Conservation (phyloP, 2,797 vertebrate species). For the Eremophila alpestris region DNA sequence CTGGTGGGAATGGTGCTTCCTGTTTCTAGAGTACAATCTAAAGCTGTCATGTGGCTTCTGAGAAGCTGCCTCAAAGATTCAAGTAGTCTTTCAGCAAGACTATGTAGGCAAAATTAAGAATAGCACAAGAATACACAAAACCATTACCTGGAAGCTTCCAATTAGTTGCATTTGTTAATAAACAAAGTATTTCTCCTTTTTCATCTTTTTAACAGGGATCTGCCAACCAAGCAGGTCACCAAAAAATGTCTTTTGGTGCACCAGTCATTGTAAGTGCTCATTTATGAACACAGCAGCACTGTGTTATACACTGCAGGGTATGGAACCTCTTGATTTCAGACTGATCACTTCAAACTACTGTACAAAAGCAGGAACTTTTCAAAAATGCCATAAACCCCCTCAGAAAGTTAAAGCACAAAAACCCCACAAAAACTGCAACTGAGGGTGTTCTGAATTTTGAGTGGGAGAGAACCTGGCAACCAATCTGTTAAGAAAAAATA, state of each 20-base stretch:
- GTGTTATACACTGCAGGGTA: not conserved
- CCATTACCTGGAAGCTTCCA: not conserved
- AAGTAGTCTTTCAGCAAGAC: not conserved
- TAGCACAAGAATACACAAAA: not conserved
- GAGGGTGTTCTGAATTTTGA: not conserved
- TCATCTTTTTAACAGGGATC: not conserved
- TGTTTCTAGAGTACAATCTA: constrained; percentile 10
- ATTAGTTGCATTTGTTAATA: not conserved
- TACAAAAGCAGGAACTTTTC: not conserved
- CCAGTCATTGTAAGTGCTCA: not conserved
- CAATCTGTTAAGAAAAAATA: not conserved
- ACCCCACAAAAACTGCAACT: fast-evolving
- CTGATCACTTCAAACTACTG: not conserved
- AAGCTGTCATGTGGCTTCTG: not conserved
- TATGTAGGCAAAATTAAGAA: not conserved
- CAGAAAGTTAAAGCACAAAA: not conserved
- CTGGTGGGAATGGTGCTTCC: not conserved
- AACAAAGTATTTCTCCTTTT: not conserved
- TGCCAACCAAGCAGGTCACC: not conserved
- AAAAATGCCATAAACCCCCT: not conserved
- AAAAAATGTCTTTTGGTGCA: not conserved
- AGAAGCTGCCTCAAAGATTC: not conserved
- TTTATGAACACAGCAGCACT: not conserved
- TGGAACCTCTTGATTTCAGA: not conserved
- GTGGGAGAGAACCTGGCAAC: not conserved